Evolutionary conservation across 2,888 invertebrate species (phyloP), one percentile per base, ranked within the genome.

Genomic region (Caenorhabditis sp.): DNA sequence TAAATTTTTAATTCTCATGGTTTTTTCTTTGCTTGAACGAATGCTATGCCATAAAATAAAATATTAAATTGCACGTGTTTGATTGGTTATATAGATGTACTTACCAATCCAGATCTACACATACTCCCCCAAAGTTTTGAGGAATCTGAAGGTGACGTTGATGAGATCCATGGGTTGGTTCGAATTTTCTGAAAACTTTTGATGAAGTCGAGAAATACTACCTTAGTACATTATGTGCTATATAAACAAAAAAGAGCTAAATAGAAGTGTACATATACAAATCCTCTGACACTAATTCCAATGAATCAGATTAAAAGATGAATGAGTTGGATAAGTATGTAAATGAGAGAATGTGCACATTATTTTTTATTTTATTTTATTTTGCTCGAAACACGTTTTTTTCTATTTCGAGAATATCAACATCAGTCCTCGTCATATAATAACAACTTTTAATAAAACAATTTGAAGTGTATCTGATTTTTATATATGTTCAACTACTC

Each of bases 141-240:
- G 43, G 43, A 43, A 43, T 17, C 43, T 43, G 43, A 43, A 17
- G 43, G 12, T 43, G 43, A 43, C 3, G 43, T 17, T 5, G 14
- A 17, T 5, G 43, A 43, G 43, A 78, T 66, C 78, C 78, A 78
- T 12, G 78, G 78, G 65, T 78, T 78, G 20, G 78, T 78, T 59
- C 78, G 73, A 27, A 78, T 78, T 23, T 71, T 64, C 78, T 78
- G 67, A 17, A 43, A 43, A 43, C 12, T 17, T 17, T 43, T 43
- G 10, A 36, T 8, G 10, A 36, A 10, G 36, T 36, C 36, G 5
- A 36, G 36, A 36, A 36, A 36, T 36, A 8, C 36, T 36, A 5
- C 10, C 36, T 10, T 10, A 5, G 5, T 10, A 36, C 10, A 10
- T 36, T 8, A 36, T 36, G 36, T 36, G n/a, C n/a, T n/a, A n/a